Conservation (phyloP, 2,888 invertebrate genomes). For the Deroplatys truncata region DNA sequence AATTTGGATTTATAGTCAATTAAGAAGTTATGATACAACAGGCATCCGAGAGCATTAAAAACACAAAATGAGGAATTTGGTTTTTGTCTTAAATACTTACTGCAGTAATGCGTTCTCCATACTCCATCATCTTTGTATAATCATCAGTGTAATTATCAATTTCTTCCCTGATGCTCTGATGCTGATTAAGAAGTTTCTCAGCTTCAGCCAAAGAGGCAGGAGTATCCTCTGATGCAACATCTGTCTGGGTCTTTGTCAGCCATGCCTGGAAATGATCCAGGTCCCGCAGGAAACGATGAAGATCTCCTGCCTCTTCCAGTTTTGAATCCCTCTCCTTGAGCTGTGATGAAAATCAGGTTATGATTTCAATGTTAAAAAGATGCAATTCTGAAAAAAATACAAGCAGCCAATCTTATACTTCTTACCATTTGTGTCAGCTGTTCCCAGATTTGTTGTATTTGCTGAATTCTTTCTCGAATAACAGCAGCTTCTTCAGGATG, state of each 20-base stretch:
- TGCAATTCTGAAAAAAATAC: too few relatives aligned
- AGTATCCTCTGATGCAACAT: constrained; percentile 94
- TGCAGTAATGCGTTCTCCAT: constrained; percentile 91
- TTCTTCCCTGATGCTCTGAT: constrained; percentile 97
- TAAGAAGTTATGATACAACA: too few relatives aligned
- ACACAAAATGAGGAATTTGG: background rate
- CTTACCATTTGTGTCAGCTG: constrained; percentile 87
- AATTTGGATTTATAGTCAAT: too few relatives aligned
- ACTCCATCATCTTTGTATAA: constrained; percentile 99
- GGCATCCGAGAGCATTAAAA: too few relatives aligned
- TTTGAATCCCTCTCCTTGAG: constrained; percentile 97
- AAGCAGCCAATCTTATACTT: background rate
- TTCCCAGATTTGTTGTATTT: constrained; percentile 94
- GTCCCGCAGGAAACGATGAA: constrained; percentile 96
- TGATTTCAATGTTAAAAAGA: background rate
- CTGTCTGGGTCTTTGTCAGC: constrained; percentile 99
- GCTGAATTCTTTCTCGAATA: constrained; percentile 83
- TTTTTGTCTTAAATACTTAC: constrained; percentile 43
- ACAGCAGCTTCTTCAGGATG: constrained; percentile 92
- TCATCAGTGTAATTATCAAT: constrained; percentile 99
- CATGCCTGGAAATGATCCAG: constrained; percentile 99
- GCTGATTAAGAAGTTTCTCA: constrained; percentile 93
- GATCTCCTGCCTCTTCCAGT: constrained; percentile 96
- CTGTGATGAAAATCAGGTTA: constrained; percentile 45
- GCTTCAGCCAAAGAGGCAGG: constrained; percentile 92